These are phyloP conservation scores for Oostethus manadensis DNA, from an alignment of 2,113 vertebrate genomes.

Conservation along the genomic window DNA sequence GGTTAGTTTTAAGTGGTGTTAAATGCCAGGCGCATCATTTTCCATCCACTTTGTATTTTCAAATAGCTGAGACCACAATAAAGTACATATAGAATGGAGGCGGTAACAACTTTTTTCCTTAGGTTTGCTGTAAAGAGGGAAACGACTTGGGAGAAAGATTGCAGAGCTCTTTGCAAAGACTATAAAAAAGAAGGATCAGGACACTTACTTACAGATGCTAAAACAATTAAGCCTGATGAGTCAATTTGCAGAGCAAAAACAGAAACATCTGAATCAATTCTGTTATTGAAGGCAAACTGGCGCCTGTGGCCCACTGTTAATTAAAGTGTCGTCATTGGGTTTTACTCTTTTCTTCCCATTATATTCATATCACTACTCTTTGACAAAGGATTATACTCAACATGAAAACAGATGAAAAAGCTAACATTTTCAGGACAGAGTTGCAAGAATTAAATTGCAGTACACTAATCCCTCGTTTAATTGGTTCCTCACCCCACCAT, in stretches of 20 bases:
- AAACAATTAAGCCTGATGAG: conserved; percentile 44
- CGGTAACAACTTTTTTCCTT: background rate
- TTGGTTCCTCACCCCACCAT: too few species aligned
- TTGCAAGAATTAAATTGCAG: too few species aligned
- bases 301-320: conserved; percentile 9
- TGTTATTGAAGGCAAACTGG: conserved; percentile 18
- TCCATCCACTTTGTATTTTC: conserved; percentile 1
- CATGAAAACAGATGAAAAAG: too few species aligned
- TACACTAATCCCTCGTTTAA: too few species aligned
- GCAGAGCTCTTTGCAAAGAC: background rate
- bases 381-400: too few species aligned
- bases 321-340: background rate
- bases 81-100: background rate
- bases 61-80: background rate
- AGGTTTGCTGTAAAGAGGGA: background rate
- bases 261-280: conserved; percentile 20
- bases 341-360: background rate
- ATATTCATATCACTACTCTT: background rate
- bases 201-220: conserved; percentile 41
- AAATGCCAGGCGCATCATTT: background rate
- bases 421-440: too few species aligned
- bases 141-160: background rate
- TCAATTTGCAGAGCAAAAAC: conserved; percentile 37
- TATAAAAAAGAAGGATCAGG: conserved; percentile 33
- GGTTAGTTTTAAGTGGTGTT: conserved; percentile 1